These are phyloP conservation scores for Meteorus colon DNA, from an alignment of 2,888 invertebrate species.

Conservation along the genomic window DNA sequence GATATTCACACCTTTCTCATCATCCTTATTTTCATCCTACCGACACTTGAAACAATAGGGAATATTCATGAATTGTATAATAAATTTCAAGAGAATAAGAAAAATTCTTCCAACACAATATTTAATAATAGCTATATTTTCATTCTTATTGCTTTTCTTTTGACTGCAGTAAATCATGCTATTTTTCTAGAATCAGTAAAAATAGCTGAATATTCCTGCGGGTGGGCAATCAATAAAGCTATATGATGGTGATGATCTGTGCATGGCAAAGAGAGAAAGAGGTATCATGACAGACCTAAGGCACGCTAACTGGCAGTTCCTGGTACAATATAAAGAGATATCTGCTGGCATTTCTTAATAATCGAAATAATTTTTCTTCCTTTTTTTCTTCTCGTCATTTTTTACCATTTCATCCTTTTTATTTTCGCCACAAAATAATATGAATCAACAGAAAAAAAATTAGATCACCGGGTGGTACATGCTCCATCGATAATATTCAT, in stretches of 20 bases:
- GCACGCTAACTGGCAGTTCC: slow-evolving; percentile 62
- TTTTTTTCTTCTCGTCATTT: not conserved
- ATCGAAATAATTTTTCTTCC: slow-evolving; percentile 8
- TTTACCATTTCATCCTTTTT: not conserved
- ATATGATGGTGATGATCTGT: slow-evolving; percentile 57
- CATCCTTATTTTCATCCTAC: too few species aligned
- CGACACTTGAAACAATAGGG: too few species aligned
- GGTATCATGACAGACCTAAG: slow-evolving; percentile 51
- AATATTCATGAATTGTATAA: too few species aligned
- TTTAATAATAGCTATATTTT: too few species aligned
- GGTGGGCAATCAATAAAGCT: slow-evolving; percentile 44
- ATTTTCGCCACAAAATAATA: slow-evolving; percentile 4
- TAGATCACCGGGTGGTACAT: not conserved
- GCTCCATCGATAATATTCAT: not conserved
- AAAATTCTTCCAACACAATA: too few species aligned
- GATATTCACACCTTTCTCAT: too few species aligned
- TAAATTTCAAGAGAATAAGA: too few species aligned
- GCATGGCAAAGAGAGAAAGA: slow-evolving; percentile 51
- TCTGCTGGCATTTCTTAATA: slow-evolving; percentile 46
- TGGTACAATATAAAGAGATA: slow-evolving; percentile 56
- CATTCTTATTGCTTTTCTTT: too few species aligned
- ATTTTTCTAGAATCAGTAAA: slow-evolving; percentile 17
- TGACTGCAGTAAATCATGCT: too few species aligned
- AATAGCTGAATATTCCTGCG: slow-evolving; percentile 20
- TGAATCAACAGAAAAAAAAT: not conserved